These are phyloP conservation scores for Spinus pinus DNA, from an alignment of 2,797 vertebrate genomes.

Conservation along the genomic window DNA sequence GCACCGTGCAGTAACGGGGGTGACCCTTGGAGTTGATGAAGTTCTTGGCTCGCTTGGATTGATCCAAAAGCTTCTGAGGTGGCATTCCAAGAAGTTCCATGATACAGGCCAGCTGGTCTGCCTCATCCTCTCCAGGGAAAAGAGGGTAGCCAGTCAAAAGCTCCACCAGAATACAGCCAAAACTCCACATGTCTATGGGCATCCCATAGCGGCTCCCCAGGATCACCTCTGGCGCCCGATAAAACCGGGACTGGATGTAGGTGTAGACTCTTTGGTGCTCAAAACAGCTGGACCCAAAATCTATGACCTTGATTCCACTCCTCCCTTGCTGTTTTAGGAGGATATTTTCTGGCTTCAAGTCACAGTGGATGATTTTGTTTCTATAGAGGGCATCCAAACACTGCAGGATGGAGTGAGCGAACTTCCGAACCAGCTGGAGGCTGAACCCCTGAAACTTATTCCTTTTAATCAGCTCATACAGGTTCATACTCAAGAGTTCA, in stretches of 20 bases:
- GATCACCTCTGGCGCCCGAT: conserved; percentile 94
- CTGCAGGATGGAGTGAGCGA: conserved; percentile 95
- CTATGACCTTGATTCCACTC: conserved; percentile 97
- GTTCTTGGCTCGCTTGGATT: conserved; percentile 94
- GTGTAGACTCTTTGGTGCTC: conserved; percentile 98
- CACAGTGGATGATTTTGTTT: conserved; percentile 97
- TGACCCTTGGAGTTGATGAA: conserved; percentile 97
- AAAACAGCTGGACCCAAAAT: conserved; percentile 98
- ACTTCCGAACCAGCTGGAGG: conserved; percentile 92
- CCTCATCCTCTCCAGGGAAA: conserved; percentile 95
- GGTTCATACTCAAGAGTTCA: conserved; percentile 94
- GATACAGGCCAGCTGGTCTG: conserved; percentile 95
- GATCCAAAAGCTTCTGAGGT: conserved; percentile 90
- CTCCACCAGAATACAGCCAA: conserved; percentile 96
- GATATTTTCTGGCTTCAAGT: conserved; percentile 98
- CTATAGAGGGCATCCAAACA: conserved; percentile 90
- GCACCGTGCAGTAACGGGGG: conserved; percentile 91
- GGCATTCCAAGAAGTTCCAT: conserved; percentile 97
- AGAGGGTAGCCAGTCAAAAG: conserved; percentile 95
- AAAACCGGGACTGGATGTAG: conserved; percentile 98
- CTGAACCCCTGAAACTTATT: conserved; percentile 99
- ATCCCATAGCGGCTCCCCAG: conserved; percentile 93
- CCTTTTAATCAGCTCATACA: conserved; percentile 97
- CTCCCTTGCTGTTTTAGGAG: conserved; percentile 95
- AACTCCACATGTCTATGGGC: conserved; percentile 98